These are phyloP conservation scores for Dipodomys merriami DNA, from an alignment of 2,113 vertebrate genomes.

Conservation along the genomic window DNA sequence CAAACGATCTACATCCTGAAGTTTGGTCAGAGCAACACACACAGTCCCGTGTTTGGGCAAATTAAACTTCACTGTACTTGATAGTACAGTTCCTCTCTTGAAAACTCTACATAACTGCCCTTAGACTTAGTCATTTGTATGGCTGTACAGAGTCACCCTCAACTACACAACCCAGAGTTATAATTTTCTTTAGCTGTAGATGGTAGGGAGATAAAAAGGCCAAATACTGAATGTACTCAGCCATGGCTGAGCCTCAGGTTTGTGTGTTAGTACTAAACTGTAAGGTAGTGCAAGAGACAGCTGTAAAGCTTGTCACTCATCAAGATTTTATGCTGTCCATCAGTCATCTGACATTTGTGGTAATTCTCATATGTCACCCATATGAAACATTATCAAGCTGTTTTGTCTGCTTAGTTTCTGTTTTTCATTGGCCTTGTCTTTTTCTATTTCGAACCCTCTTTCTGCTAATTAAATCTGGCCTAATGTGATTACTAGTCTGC, in stretches of 20 bases:
- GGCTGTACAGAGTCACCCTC: neutral
- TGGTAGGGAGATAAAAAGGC: neutral
- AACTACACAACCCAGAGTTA: neutral
- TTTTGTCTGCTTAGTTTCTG: neutral
- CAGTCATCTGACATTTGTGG: neutral
- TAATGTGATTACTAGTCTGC: neutral
- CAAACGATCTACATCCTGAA: neutral
- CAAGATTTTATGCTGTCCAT: neutral
- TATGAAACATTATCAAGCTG: neutral
- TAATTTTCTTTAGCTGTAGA: neutral
- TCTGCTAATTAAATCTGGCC: neutral
- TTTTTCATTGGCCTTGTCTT: neutral
- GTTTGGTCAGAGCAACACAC: neutral
- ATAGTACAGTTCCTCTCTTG: slow-evolving; percentile 34
- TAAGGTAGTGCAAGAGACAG: neutral
- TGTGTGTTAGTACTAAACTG: neutral
- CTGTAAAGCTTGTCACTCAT: neutral
- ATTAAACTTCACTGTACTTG: neutral
- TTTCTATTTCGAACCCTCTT: neutral
- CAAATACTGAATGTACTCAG: neutral
- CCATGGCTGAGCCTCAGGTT: neutral
- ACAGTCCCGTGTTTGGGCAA: neutral
- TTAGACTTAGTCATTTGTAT: neutral
- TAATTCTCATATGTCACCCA: neutral
- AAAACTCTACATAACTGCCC: neutral